Evolutionary conservation across 2,113 vertebrate genomes (phyloP), one percentile per base, ranked within the genome.

Genomic region (Copsychus sechellarum): DNA sequence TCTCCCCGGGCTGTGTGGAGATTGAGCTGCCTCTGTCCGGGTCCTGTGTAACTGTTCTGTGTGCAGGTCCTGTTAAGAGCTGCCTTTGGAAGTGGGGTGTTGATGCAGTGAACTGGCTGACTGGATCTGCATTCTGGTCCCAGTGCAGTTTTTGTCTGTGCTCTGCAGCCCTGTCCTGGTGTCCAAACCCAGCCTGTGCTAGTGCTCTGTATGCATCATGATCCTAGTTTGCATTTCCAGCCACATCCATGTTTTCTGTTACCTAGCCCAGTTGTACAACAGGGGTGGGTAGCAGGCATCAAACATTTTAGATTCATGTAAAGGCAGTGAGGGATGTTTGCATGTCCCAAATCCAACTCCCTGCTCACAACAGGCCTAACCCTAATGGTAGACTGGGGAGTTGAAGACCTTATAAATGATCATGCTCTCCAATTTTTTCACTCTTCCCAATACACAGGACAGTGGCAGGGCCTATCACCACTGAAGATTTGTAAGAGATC

Each of bases 351-450:
- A 36, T 62, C 31, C 25, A 51, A 1, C 4, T 3, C 12, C 4
- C 5, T 72, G 60, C 74, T 85, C n/a, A 11, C n/a, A 43, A 9
- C 24, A 80, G 42, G 31, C 20, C 66, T 54, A 29, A 43, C 24
- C 2, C 53, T 42, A 42, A 28, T 70, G 50, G 18, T 71, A 12
- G 23, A 8, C 1, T 5, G 12, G 15, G 29, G 25, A 48, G 16
- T 36, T n/a, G 33, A 58, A 45, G 11, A 31, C 31, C 24, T 76
- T 71, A 17, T 3, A 57, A 50, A 20, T 22, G 12, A n/a, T 3
- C 0, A 0, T 66, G 22, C n/a, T 61, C 31, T 80, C 24, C 14
- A 29, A 1, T 57, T 62, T 70, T 67, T 53, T 29, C n/a, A 25
- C 33, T 69, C 74, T 24, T 36, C 33, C 10, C 43, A 76, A 0